A percentile compares a stretch with the other conserved stretches of the same genome.
Conservation (phyloP, 1,140 invertebrate genomes). For the Whitmania pigra region DNA sequence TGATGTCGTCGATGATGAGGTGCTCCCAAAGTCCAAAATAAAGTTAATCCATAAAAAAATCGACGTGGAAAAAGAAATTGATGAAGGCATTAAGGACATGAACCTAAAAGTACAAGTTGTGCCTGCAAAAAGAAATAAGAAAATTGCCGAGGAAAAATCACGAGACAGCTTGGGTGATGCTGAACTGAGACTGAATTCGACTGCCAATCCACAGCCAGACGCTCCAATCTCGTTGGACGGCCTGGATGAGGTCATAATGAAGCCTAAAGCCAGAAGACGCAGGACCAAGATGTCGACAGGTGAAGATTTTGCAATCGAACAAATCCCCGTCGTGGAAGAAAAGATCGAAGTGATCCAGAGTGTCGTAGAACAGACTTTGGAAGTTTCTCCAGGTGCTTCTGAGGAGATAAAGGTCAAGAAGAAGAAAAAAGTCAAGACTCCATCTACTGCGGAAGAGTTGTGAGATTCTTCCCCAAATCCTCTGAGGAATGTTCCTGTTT, state of each 20-base stretch:
- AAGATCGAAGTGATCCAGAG: too few species aligned
- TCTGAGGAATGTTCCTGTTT: too few species aligned
- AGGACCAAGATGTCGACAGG: not conserved
- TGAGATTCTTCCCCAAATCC: too few species aligned
- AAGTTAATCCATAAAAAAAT: not conserved
- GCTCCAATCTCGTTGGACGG: not conserved
- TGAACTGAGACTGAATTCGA: too few species aligned
- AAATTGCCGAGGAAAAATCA: not conserved
- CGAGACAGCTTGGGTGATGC: not conserved
- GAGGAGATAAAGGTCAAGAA: too few species aligned
- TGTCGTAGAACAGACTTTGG: too few species aligned
- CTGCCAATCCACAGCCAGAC: not conserved
- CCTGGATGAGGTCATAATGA: not conserved
- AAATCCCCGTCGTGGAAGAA: not conserved
- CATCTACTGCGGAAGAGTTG: too few species aligned
- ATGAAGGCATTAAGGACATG: not conserved
- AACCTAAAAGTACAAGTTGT: not conserved
- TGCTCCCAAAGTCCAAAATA: not conserved
- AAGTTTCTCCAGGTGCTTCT: too few species aligned
- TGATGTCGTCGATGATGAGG: not conserved
- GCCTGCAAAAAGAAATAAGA: not conserved
- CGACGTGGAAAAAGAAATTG: not conserved
- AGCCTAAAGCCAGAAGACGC: slow-evolving; percentile 1
- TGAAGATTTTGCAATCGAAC: not conserved
- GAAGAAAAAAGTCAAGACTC: too few species aligned